Conservation (phyloP, 2,797 vertebrate genomes). For the Rhinogobio ventralis region DNA sequence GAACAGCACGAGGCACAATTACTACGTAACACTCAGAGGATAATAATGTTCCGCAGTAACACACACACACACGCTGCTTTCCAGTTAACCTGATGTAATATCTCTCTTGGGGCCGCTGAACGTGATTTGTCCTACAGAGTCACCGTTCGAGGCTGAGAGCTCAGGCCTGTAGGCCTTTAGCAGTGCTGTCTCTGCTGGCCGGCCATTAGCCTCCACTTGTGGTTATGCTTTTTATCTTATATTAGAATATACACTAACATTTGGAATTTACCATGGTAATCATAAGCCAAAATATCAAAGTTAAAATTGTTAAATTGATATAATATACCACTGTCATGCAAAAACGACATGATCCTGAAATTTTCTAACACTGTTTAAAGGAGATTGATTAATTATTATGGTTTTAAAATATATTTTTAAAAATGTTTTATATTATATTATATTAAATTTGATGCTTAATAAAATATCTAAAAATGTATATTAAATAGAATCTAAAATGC, state of each 20-base stretch:
- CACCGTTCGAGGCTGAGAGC: conserved; percentile 31
- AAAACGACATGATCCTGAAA: background rate
- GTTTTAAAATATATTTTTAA: no score
- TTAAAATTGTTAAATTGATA: background rate
- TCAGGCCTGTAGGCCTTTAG: conserved; percentile 26
- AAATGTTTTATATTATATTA: background rate
- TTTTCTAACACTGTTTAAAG: background rate
- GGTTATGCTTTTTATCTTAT: conserved; percentile 14
- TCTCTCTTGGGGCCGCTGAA: conserved; percentile 57
- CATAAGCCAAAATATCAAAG: background rate
- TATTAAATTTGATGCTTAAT: background rate
- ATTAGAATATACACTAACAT: conserved; percentile 9
- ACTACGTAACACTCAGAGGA: conserved; percentile 75
- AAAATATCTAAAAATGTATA: background rate
- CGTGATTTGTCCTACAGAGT: conserved; percentile 48
- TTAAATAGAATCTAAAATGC: no score
- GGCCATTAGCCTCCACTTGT: conserved; percentile 33
- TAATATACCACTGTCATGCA: background rate
- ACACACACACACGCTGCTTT: conserved; percentile 42
- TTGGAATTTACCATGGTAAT: background rate
- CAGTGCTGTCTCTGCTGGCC: conserved; percentile 14
- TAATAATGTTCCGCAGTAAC: conserved; percentile 74
- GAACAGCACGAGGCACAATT: conserved; percentile 80
- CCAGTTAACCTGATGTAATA: conserved; percentile 57
- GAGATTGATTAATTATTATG: background rate